Base-by-base conservation (phyloP, 2,888 invertebrate genomes). In the Drepanosiphum platanoidis region DNA sequence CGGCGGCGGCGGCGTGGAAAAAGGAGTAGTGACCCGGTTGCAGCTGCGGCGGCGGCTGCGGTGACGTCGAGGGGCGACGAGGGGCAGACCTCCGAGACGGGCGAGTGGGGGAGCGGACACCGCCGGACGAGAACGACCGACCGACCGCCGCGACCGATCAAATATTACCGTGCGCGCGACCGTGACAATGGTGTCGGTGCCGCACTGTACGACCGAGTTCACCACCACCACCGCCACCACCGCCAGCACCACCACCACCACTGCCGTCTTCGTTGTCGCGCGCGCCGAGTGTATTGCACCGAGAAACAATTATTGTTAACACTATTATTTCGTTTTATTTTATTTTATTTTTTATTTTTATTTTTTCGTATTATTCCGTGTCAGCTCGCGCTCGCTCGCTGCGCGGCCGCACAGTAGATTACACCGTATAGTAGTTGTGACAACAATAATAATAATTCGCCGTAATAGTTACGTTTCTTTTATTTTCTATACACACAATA, bases 281-380 rank as follows among this genome's bases (percentile, higher is more conserved):
- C n/a, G n/a, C 46, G 32, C 80, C 32, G 82, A 72, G 72, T 72
- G 70, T 82, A 82, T 64, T 82, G 82, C 82, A 71, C 82, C 27
- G 64, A 64, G 39, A n/a, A 66, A 74, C 61, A 74, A 82, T 82
- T 27, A 81, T 83, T 64, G 74, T 83, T 83, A 83, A 83, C 72
- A 83, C 82, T 74, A 71, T 72, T 39, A 46, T 71, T 71, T 82
- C 32, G 61, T 72, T 46, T 68, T 68, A 1, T 27, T 27, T 46
- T 61, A 58, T 75, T 27, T 30, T 36, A n/a, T 58, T 77, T 39
- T 74, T 52, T 32, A 52, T 52, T 39, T 74, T 52, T 32, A 52
- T 52, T 77, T 36, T 18, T 75, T 58, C 11, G 36, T 77, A 27
- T 58, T 75, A 58, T 74, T 61, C 77, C 61, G 22, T 30, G 75